Evolutionary conservation across 2,797 vertebrate genomes (phyloP), one percentile per base, ranked within the genome.

Genomic region (Hippopotamyrus pictus): DNA sequence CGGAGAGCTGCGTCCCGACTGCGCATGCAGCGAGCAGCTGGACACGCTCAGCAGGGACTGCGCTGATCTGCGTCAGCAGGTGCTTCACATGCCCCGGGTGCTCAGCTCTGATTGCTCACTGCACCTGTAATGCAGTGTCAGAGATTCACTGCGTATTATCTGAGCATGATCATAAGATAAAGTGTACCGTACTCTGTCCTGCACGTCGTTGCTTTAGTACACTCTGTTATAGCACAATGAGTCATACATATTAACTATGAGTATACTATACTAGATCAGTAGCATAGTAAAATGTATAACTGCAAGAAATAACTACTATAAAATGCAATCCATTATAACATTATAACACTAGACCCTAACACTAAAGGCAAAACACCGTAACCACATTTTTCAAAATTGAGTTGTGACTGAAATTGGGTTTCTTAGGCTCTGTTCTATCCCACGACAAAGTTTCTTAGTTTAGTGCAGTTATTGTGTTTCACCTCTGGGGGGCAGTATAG

Each of bases 61-160:
- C 90, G 59, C 53, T 17, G 90, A 93, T 73, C 91, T 97, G 1
- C 90, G 76, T 54, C 91, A 93, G 33, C 92, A 96, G 95, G 96
- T 96, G 91, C 86, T 53, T 73, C 1, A 76, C 22, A 19, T n/a
- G 19, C 22, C 19, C 87, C 25, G 51, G 53, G 29, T 5, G 25
- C 29, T 79, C 4, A 4, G 22, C 22, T 33, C 25, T 73, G 11
- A 29, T 12, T 33, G 3, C 25, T 33, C 25, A 73, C 65, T 5
- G 11, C 14, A 73, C 29, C 65, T 3, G 1, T 17, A 17, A 14
- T 14, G 69, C 4, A 12, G 4, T 14, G 1, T 33, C 65, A 65
- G 9, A 3, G 8, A 22, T 9, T 65, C 3, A 37, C 33, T 76
- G 29, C 12, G 12, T 76, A 41, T 41, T 76, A 76, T 76, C 12